These are phyloP conservation scores for Benitochromis conjunctus DNA, from an alignment of 2,113 vertebrate species.

Conservation along the genomic window DNA sequence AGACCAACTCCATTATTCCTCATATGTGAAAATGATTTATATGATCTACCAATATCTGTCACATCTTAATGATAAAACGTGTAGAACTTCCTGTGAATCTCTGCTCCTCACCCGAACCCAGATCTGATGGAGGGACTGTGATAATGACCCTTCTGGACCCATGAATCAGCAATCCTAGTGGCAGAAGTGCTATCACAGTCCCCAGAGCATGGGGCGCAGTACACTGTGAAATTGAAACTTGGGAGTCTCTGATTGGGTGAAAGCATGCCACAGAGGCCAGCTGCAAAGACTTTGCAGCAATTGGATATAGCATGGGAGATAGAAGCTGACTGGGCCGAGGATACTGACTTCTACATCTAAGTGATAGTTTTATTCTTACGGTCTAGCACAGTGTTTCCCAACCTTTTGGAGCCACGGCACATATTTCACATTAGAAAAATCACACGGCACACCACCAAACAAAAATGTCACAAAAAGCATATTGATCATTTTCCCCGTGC, in stretches of 20 bases:
- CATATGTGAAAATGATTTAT: conserved; percentile 6
- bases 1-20: neutral
- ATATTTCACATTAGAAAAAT: too few species aligned
- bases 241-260: conserved; percentile 38
- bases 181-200: conserved; percentile 10
- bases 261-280: neutral
- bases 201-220: conserved; percentile 7
- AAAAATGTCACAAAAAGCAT: too few species aligned
- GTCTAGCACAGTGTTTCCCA: neutral
- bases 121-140: conserved; percentile 21
- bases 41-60: conserved; percentile 2
- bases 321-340: neutral
- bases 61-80: conserved; percentile 34
- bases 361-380: neutral
- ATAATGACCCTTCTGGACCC: conserved; percentile 34
- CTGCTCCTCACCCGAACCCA: neutral
- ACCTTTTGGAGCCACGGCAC: too few species aligned
- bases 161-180: conserved; percentile 39
- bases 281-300: neutral
- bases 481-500: too few species aligned
- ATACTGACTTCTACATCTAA: neutral
- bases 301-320: neutral
- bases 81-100: conserved; percentile 33
- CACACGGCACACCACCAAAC: too few species aligned
- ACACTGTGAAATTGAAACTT: conserved; percentile 65